Conservation (phyloP, 2,113 vertebrate genomes). For the Paracanthobrama guichenoti region DNA sequence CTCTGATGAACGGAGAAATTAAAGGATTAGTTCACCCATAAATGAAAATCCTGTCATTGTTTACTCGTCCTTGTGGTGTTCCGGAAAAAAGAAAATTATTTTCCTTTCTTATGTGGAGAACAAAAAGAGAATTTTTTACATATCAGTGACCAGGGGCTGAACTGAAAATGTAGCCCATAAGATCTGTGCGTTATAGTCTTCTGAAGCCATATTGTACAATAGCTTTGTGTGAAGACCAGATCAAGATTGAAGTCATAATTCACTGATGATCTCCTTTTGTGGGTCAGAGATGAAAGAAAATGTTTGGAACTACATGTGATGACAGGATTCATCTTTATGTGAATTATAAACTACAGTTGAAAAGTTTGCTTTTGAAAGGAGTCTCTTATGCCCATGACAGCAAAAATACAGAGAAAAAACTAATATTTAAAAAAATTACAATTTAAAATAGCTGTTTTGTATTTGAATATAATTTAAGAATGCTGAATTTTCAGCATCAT, state of each 20-base stretch:
- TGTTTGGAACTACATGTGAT: neutral
- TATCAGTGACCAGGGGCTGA: neutral
- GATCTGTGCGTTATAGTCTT: neutral
- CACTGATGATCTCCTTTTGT: neutral
- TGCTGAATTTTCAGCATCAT: neutral
- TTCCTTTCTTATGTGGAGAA: neutral
- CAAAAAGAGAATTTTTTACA: neutral
- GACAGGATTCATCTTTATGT: neutral
- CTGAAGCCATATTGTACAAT: neutral
- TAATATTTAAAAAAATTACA: neutral
- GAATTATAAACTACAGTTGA: neutral
- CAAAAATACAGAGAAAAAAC: neutral
- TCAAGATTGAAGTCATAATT: neutral
- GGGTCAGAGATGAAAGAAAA: neutral
- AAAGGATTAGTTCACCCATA: conserved; percentile 9
- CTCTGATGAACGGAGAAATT: conserved; percentile 13
- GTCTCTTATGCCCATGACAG: neutral
- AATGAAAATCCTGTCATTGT: conserved; percentile 18
- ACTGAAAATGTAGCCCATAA: neutral
- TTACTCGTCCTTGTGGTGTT: neutral
- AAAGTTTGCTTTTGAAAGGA: neutral
- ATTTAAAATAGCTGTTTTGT: neutral
- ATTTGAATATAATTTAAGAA: neutral
- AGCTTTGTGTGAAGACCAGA: neutral
- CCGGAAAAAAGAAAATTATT: conserved; percentile 1